Evolutionary conservation across 2,888 invertebrate genomes (phyloP).

Genomic region (Thalpophila matura): DNA sequence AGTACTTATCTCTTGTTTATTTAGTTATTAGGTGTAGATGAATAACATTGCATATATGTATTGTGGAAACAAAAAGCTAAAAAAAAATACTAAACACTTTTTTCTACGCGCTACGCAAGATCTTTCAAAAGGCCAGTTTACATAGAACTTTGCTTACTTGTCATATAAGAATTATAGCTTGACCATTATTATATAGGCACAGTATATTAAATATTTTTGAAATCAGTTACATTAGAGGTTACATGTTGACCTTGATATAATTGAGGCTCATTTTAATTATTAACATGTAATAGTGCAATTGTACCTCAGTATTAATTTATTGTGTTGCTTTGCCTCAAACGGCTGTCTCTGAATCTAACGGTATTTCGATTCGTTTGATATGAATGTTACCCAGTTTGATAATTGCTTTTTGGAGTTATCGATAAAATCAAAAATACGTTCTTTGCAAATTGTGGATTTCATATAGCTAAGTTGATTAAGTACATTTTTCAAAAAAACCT

Average conservation of each 20-base stretch:
- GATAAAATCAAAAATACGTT: neutral
- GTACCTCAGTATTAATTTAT: constrained; percentile 72
- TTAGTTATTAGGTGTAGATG: constrained; percentile 63
- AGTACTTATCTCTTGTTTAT: constrained; percentile 72
- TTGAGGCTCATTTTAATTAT: constrained; percentile 63
- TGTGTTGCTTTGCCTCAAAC: constrained; percentile 55
- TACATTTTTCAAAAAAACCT: constrained; percentile 36
- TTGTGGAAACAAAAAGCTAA: constrained; percentile 45
- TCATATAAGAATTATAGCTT: constrained; percentile 39
- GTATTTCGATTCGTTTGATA: constrained; percentile 7
- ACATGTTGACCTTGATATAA: constrained; percentile 63
- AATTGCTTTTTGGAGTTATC: neutral
- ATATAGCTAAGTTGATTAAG: constrained; percentile 18
- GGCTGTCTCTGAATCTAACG: constrained; percentile 48
- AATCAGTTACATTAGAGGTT: constrained; percentile 45
- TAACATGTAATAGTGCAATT: constrained; percentile 54
- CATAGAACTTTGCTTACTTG: constrained; percentile 43
- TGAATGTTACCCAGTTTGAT: constrained; percentile 20
- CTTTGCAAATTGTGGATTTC: neutral
- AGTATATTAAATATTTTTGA: constrained; percentile 43
- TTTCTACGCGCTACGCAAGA: constrained; percentile 47
- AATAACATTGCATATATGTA: constrained; percentile 52
- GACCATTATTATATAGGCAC: constrained; percentile 40
- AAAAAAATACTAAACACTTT: constrained; percentile 38
- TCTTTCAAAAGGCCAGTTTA: constrained; percentile 63